Conservation (phyloP, 2,888 invertebrate species). For the Caenorhabditis afra region DNA sequence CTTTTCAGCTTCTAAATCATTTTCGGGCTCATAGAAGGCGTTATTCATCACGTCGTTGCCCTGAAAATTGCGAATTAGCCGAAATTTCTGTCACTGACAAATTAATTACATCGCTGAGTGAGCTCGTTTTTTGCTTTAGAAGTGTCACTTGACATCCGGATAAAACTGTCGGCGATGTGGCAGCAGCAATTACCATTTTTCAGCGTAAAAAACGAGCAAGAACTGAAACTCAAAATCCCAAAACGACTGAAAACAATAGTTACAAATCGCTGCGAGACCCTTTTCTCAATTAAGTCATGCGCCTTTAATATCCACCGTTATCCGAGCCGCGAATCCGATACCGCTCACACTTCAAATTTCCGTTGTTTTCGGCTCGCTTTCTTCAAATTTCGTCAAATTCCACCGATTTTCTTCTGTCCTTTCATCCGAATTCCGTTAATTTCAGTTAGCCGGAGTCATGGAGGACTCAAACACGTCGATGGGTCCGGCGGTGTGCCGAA, state of each 20-base stretch:
- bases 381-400: neutral
- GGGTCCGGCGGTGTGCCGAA: conserved; percentile 82
- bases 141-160: neutral
- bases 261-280: conserved; percentile 26
- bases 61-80: conserved; percentile 16
- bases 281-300: neutral
- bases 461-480: conserved; percentile 56
- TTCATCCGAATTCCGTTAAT: neutral
- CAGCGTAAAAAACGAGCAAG: neutral
- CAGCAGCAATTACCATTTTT: conserved; percentile 17
- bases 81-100: too few species aligned
- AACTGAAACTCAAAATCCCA: neutral
- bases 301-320: conserved; percentile 26
- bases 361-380: neutral
- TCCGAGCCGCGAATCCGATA: neutral
- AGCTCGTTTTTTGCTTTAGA: conserved; percentile 8
- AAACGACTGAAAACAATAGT: neutral
- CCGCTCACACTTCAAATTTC: neutral
- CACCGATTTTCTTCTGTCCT: neutral
- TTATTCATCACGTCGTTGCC: conserved; percentile 32
- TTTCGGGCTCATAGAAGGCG: conserved; percentile 38
- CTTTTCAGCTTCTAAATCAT: conserved; percentile 16
- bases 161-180: neutral
- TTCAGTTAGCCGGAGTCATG: conserved; percentile 25
- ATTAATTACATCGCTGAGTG: neutral